Evolutionary conservation across 1,140 invertebrate genomes (phyloP), one percentile per base, ranked within the genome.

Genomic region (Brachionus calyciflorus): DNA sequence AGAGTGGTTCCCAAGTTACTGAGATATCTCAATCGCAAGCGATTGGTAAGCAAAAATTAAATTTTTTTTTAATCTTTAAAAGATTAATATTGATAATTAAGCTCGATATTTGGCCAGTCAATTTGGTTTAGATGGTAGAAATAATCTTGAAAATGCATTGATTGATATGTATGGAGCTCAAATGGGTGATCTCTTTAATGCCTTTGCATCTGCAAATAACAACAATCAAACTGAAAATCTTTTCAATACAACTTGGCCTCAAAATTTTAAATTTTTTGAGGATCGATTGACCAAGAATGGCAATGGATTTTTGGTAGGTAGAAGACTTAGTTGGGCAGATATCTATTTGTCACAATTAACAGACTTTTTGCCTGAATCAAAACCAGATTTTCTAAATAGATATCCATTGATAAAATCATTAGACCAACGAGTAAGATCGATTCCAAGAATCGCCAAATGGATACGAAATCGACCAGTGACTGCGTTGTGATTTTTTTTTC

Each of bases 91-190:
- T n/a, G n/a, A n/a, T n/a, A 26, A 33, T 55, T 55, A 6, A 70
- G 53, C 53, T 40, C 9, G 57, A 44, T 77, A 63, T 63, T 28
- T 77, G 12, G 75, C 53, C 7, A 44, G 21, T 14, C 2, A 48
- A 77, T 63, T 24, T 14, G 55, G 40, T 21, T 33, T 77, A 0
- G 9, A 40, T 48, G 75, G 75, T n/a, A 60, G 28, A 30, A 65
- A 77, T 46, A 17, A 17, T 51, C 2, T 44, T 10, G 75, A 77
- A n/a, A 30, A 10, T 12, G 75, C 75, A n/a, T 19, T 63, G 14
- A 51, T 63, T 12, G 53, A 63, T 51, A 49, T 63, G 55, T 60
- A 48, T 65, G 75, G 40, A 9, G 53, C 40, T 19, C 70, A 76
- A 57, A 37, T 76, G 70, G 37, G 37, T n/a, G 70, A 76, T 28